Evolutionary conservation across 37 sponge, comb jelly and placozoan genomes (phyloP).

Genomic region (Tethya wilhelma): DNA sequence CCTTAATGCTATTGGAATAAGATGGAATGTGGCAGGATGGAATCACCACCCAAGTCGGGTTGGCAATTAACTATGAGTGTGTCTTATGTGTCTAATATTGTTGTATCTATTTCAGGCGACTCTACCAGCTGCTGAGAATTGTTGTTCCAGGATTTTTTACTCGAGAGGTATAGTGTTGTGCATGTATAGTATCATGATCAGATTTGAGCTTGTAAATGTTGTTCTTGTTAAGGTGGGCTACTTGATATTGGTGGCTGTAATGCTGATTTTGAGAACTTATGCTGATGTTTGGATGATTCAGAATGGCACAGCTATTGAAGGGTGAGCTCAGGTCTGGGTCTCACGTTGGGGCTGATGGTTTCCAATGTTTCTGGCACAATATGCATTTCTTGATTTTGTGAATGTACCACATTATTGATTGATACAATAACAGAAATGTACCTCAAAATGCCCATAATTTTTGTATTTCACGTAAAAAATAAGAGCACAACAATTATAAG

Average conservation of each 20-base stretch:
- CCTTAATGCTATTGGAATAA: no score
- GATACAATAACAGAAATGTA: no score
- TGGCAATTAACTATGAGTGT: background rate
- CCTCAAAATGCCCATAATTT: no score
- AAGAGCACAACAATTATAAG: no score
- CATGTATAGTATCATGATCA: background rate
- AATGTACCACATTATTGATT: no score
- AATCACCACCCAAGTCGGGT: no score
- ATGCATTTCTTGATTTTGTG: background rate
- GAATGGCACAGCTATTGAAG: slow-evolving; percentile 91
- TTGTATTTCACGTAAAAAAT: no score
- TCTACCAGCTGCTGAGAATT: slow-evolving; percentile 61
- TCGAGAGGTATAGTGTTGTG: slow-evolving; percentile 65
- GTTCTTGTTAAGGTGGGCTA: slow-evolving; percentile 60
- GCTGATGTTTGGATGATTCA: slow-evolving; percentile 96
- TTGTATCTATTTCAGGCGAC: slow-evolving; percentile 29
- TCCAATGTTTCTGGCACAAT: background rate
- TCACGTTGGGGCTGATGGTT: no score
- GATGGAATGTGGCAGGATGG: no score
- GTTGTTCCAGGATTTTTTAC: slow-evolving; percentile 73
- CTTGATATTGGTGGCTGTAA: slow-evolving; percentile 77
- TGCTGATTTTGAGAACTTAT: slow-evolving; percentile 83
- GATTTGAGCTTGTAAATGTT: slow-evolving; percentile 19
- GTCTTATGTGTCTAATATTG: background rate
- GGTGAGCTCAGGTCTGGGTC: slow-evolving; percentile 33